These are phyloP conservation scores for Megaceryle torquata DNA, from an alignment of 2,113 vertebrate species.

Conservation along the genomic window DNA sequence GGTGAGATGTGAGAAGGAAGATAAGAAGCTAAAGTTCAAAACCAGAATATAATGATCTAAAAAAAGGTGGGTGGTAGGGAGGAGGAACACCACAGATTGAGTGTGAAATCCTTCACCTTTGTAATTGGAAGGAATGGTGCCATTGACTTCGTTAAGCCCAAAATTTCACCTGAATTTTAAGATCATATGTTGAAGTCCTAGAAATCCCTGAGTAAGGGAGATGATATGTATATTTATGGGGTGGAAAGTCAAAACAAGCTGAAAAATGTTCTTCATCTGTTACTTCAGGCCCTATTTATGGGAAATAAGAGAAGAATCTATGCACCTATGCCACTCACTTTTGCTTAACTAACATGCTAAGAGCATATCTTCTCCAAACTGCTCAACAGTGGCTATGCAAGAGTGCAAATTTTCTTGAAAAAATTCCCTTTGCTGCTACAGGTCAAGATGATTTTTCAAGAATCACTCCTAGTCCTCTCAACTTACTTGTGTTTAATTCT, in stretches of 20 bases:
- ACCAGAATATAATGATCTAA: neutral
- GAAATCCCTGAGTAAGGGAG: neutral
- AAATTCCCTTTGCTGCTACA: neutral
- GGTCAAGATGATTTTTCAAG: neutral
- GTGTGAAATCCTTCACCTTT: neutral
- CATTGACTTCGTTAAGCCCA: neutral
- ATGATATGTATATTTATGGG: neutral
- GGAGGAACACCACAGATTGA: neutral
- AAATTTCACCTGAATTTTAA: neutral
- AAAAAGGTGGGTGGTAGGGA: fast-evolving
- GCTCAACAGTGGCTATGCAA: neutral
- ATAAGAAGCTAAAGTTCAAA: neutral
- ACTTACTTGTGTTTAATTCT: neutral
- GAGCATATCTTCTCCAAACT: neutral
- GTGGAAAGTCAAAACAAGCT: neutral
- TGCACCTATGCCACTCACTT: neutral
- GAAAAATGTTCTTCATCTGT: neutral
- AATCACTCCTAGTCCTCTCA: neutral
- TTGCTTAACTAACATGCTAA: neutral
- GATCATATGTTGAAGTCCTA: neutral
- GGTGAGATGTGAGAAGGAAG: neutral
- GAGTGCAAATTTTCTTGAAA: neutral
- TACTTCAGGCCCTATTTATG: neutral
- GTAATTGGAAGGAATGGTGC: neutral
- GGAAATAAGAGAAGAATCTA: neutral